These are phyloP conservation scores for Protobothrops flavoviridis DNA, from an alignment of 2,113 vertebrate species.

Conservation along the genomic window DNA sequence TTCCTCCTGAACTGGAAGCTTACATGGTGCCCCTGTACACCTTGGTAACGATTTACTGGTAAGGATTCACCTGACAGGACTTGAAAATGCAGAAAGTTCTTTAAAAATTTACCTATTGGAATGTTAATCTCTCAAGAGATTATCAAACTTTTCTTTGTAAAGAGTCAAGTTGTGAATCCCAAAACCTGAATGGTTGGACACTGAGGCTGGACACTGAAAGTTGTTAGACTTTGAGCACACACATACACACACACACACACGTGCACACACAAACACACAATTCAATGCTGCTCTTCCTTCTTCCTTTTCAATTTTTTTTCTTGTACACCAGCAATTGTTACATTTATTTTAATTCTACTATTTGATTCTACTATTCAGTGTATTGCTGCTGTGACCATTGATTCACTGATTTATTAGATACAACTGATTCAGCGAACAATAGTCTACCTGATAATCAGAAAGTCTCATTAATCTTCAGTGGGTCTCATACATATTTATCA, in stretches of 20 bases:
- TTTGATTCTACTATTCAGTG: not conserved
- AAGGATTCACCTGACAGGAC: not conserved
- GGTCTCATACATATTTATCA: not conserved
- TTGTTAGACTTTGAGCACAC: not conserved
- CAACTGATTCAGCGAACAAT: not conserved
- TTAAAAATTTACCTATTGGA: not conserved
- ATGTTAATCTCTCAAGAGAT: not conserved
- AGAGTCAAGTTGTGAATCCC: not conserved
- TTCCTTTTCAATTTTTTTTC: not conserved
- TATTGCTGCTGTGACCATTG: not conserved
- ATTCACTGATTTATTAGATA: not conserved
- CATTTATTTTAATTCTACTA: not conserved
- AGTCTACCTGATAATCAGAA: not conserved
- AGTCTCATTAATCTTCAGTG: not conserved
- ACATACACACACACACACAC: not conserved
- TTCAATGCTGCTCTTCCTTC: not conserved
- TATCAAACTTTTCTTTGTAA: not conserved
- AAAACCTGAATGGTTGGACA: not conserved
- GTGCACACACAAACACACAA: not conserved
- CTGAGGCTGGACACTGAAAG: not conserved
- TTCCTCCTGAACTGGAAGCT: not conserved
- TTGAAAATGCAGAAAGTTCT: not conserved
- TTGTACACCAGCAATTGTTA: not conserved
- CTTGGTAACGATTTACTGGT: not conserved
- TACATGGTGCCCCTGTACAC: not conserved